Evolutionary conservation across 2,888 invertebrate species (phyloP), one percentile per base, ranked within the genome.

Genomic region (Netelia melanura): DNA sequence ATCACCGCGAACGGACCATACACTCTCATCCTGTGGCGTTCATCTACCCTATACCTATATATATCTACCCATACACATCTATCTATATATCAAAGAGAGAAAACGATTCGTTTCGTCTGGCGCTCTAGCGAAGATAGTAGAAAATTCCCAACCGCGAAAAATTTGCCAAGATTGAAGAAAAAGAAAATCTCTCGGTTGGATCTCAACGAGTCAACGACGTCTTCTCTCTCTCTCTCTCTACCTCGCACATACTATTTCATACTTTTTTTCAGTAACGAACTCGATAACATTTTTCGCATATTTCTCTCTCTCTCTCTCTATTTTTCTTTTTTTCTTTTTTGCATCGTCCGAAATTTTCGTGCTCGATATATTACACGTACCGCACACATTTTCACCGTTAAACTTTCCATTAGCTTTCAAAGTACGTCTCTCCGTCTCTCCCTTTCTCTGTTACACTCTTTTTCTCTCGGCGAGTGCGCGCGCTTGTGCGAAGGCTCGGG

Each of bases 1-100:
- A 93, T 93, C 93, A 93, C 91, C 90, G 88, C 87, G 89, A 89
- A 89, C 88, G 90, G 87, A 86, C 86, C 85, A 67, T 85, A 72
- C 72, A 83, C 76, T 80, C 83, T 85, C 85, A 83, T 83, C 79
- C 79, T 80, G 85, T 67, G 62, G 65, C 71, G 74, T 84, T 81
- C 81, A 76, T 85, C 82, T 80, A 67, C 76, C 65, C 75, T 54
- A 64, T 74, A 64, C 56, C 25, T 65, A 52, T 58, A 21, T 65
- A 52, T 58, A 21, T 21, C 21, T 58, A 9, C 5, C 2, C 64
- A 8, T 72, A 23, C 23, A 30, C 17, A n/a, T 25, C 11, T 17
- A 9, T 54, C 8, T 38, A 3, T 71, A 14, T 25, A 23, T 23
- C 38, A 52, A 38, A 71, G 25, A 70, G 70, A 64, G 67, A 78